Evolutionary conservation across 2,113 vertebrate species (phyloP).

Genomic region (Isichthys henryi): DNA sequence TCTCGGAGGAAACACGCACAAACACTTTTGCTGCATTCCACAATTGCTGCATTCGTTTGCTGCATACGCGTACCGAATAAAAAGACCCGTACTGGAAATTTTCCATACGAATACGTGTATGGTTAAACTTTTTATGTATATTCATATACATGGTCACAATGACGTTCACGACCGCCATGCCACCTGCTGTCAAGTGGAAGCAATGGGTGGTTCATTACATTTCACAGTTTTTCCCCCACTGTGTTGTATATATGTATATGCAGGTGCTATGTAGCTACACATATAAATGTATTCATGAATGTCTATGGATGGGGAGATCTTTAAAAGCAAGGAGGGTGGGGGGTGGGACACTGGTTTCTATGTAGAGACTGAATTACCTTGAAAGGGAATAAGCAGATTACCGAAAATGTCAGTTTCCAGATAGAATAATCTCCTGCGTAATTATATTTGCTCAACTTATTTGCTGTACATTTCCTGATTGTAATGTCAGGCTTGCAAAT

Average conservation of each 20-base stretch:
- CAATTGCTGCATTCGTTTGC: too few species aligned
- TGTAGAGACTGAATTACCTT: background rate
- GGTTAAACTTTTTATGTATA: too few species aligned
- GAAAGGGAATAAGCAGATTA: background rate
- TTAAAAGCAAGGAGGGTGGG: too few species aligned
- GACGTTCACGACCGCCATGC: background rate
- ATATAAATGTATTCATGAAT: background rate
- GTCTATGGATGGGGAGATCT: background rate
- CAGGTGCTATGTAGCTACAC: background rate
- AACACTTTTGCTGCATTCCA: too few species aligned
- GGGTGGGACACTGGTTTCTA: background rate
- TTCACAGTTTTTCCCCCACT: background rate
- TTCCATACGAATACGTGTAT: too few species aligned
- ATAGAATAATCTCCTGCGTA: background rate
- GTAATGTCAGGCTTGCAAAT: background rate
- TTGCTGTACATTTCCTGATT: background rate
- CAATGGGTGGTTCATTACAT: background rate
- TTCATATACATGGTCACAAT: background rate
- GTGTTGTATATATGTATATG: background rate
- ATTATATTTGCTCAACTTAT: background rate
- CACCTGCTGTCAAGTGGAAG: background rate
- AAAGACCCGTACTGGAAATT: too few species aligned
- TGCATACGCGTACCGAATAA: too few species aligned
- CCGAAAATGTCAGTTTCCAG: background rate
- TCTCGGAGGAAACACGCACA: too few species aligned